A percentile compares a stretch with the other conserved stretches of the same genome.
These are phyloP conservation scores for Hoplodrina blanda DNA, from an alignment of 2,888 invertebrate species.

Conservation along the genomic window DNA sequence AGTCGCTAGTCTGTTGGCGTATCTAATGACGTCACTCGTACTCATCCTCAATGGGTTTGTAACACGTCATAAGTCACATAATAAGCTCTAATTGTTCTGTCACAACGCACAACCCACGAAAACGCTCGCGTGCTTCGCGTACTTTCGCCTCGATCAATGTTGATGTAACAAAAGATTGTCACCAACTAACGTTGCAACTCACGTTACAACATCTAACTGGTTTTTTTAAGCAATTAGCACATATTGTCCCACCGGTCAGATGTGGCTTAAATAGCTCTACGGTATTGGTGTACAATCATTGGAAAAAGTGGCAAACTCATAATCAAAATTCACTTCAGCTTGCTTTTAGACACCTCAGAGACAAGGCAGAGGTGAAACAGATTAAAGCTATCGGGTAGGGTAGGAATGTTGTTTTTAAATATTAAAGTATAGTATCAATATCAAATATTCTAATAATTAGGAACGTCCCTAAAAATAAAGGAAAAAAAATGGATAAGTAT, in stretches of 20 bases:
- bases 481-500: too few species aligned
- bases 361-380: too few species aligned
- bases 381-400: too few species aligned
- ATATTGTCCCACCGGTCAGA: conserved; percentile 59
- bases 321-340: neutral
- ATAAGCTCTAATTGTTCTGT: conserved; percentile 74
- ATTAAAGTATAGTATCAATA: too few species aligned
- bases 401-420: too few species aligned
- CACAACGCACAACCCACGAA: conserved; percentile 69
- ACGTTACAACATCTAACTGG: conserved; percentile 54
- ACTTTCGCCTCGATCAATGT: conserved; percentile 73
- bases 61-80: conserved; percentile 53
- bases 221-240: conserved; percentile 68
- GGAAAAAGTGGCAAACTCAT: conserved; percentile 6
- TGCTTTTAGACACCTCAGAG: neutral
- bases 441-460: too few species aligned
- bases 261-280: conserved; percentile 59
- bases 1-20: too few species aligned
- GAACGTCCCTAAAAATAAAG: too few species aligned
- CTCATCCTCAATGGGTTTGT: conserved; percentile 11
- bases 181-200: conserved; percentile 39
- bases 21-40: neutral
- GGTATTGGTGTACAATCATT: conserved; percentile 62
- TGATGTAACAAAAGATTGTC: conserved; percentile 71
- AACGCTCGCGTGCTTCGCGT: conserved; percentile 55